Evolutionary conservation across 1,140 invertebrate species (phyloP).

Genomic region (Drosophila equinoxialis): DNA sequence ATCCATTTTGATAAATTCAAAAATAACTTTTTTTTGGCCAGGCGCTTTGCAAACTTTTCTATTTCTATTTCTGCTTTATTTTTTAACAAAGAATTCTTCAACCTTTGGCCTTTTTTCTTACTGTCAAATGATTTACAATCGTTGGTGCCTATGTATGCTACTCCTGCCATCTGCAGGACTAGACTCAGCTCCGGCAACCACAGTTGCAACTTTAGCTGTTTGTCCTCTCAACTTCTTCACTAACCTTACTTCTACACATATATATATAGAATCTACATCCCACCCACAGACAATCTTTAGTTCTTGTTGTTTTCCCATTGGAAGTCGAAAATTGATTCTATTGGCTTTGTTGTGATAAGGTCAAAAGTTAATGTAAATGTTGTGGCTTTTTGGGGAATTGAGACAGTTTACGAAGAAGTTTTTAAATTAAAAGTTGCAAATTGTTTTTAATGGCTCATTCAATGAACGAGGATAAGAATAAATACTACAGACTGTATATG

Average conservation of each 20-base stretch:
- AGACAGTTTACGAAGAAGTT: constrained; percentile 58
- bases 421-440: constrained; percentile 71
- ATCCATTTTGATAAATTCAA: background rate
- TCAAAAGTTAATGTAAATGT: constrained; percentile 80
- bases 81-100: constrained; percentile 35
- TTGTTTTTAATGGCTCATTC: constrained; percentile 20
- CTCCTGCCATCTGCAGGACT: constrained; percentile 17
- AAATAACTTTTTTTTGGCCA: background rate
- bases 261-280: background rate
- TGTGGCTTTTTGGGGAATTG: constrained; percentile 58
- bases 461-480: background rate
- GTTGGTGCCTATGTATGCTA: constrained; percentile 23
- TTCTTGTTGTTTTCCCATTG: constrained; percentile 31
- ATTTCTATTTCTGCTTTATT: constrained; percentile 1
- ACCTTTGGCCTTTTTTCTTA: constrained; percentile 66
- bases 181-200: background rate
- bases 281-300: background rate
- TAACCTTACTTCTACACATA: background rate
- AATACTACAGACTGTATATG: background rate
- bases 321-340: constrained; percentile 68
- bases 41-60: constrained; percentile 24
- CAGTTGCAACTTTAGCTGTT: constrained; percentile 14
- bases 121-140: constrained; percentile 57
- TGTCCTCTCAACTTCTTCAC: no score
- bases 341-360: constrained; percentile 77